Evolutionary conservation across 2,797 vertebrate species (phyloP), one percentile per base, ranked within the genome.

Genomic region (Leptatherina wallacei): DNA sequence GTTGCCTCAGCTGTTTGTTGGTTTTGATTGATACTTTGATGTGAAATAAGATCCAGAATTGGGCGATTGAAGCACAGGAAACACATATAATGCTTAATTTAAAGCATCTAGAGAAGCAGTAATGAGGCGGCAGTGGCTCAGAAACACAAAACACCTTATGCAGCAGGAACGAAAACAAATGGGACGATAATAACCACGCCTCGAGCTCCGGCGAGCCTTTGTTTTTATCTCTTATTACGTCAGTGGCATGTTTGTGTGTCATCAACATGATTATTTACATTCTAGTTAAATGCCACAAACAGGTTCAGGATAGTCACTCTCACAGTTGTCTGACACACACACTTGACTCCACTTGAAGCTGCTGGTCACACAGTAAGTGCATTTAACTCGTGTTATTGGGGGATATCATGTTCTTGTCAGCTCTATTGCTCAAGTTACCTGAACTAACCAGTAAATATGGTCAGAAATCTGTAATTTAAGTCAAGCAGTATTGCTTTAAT

Each of bases 261-360:
- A 62, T 72, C 66, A 72, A 7, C 4, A 3, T 12, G 20, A 18
- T 49, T 4, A 42, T 73, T 62, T 54, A 4, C 33, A 5, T 65
- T 49, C 36, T 44, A 8, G 3, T 64, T 82, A 86, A 86, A 88
- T 70, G 60, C 58, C 38, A 2, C 13, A 38, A 77, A 81, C 89
- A 27, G 69, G 79, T 85, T 86, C 1, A 54, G 72, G 7, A 61
- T 51, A 9, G 0, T 7, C 55, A 75, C 24, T 72, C 35, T 18
- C 13, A 0, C 0, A 33, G 40, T 2, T 57, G 16, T 27, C 47
- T 10, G 0, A 27, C 24, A 0, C 0, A 24, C 1, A 32, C 6
- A 10, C 51, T 27, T 14, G 2, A 13, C 51, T 24, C 2, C 22
- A 55, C 14, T 32, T 70, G 42, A 64, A 65, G 52, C 1, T 24